Conservation (phyloP, 2,797 vertebrate species). For the Diglossa cyanea region DNA sequence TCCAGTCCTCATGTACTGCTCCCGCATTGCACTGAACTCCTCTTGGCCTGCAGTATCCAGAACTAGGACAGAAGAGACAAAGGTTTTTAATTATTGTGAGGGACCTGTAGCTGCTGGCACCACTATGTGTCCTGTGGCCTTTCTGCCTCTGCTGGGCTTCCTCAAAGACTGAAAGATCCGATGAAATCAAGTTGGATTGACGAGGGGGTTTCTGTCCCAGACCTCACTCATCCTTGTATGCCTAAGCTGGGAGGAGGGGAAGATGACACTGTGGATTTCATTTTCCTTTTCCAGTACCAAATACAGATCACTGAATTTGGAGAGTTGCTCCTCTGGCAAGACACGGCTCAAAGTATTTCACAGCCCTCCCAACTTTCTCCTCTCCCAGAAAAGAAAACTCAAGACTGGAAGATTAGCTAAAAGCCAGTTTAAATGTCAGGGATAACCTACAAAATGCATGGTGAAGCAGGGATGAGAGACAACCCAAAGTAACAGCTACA, state of each 20-base stretch:
- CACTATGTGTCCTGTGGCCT: not conserved
- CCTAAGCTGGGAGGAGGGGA: not conserved
- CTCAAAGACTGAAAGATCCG: not conserved
- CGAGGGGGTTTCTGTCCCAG: not conserved
- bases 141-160: not conserved
- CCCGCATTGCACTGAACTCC: conserved; percentile 98
- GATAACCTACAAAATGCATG: not conserved
- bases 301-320: not conserved
- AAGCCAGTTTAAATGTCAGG: not conserved
- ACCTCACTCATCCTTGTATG: not conserved
- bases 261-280: not conserved
- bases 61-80: conserved; percentile 74
- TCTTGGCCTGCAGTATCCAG: conserved; percentile 98
- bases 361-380: not conserved
- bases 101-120: not conserved
- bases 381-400: not conserved
- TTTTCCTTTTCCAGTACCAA: not conserved
- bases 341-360: not conserved
- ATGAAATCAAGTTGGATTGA: not conserved
- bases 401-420: not conserved
- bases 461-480: not conserved
- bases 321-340: not conserved
- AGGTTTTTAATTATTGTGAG: not conserved
- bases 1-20: conserved; percentile 98
- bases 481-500: not conserved